Percentiles rank a stretch among this genome's conserved stretches.
Conservation (phyloP, 2,797 vertebrate genomes). For the Coreius guichenoti region DNA sequence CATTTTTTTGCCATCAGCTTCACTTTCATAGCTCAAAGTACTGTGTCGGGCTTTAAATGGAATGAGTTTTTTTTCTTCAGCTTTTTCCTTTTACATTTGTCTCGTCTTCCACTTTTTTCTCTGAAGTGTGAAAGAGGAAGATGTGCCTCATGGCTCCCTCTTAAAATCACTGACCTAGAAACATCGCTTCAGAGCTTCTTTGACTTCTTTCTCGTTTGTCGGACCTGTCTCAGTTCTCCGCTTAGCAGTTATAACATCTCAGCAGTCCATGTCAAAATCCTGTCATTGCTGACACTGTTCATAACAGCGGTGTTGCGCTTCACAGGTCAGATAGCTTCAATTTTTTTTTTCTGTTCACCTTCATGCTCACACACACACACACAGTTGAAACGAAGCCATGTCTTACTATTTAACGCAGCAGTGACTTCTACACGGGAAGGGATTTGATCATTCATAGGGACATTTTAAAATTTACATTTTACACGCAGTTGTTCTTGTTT, state of each 20-base stretch:
- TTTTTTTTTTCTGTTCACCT: background rate
- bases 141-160: conserved; percentile 34
- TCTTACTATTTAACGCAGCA: background rate
- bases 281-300: conserved; percentile 21
- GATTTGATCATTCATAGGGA: background rate
- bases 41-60: conserved; percentile 46
- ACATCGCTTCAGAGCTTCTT: conserved; percentile 37
- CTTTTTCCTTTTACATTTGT: conserved; percentile 30
- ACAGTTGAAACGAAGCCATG: background rate
- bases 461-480: background rate
- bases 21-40: conserved; percentile 36
- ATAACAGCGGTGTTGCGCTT: background rate
- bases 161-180: conserved; percentile 53
- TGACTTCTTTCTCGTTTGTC: conserved; percentile 40
- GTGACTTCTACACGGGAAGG: background rate
- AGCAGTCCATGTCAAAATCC: conserved; percentile 33
- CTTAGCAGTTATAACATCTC: conserved; percentile 36
- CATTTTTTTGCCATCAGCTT: conserved; percentile 49
- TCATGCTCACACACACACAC: background rate
- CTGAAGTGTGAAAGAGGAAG: conserved; percentile 46
- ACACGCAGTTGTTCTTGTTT: background rate
- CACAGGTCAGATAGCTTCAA: background rate
- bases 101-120: conserved; percentile 12
- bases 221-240: conserved; percentile 6
- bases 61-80: conserved; percentile 15